Evolutionary conservation across 2,888 invertebrate genomes (phyloP).

Genomic region (Nephrotoma guestfalica): DNA sequence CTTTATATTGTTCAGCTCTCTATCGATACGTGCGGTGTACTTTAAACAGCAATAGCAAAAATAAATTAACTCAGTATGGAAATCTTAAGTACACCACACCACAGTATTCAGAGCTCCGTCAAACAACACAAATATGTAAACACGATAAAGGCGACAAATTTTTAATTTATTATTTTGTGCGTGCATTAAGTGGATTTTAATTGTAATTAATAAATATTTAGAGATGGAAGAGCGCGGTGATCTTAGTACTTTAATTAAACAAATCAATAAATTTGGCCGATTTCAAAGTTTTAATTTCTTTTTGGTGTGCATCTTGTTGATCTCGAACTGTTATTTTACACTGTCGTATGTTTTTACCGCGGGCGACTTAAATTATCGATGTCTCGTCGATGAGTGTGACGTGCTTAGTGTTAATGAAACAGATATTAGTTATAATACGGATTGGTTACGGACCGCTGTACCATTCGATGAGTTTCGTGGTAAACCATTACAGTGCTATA

Average conservation of each 20-base stretch:
- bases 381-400: slow-evolving; percentile 31
- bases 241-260: neutral
- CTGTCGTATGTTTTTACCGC: slow-evolving; percentile 20
- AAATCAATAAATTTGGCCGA: neutral
- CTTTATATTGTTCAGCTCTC: neutral
- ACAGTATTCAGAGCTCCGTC: neutral
- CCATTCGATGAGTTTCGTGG: slow-evolving; percentile 25
- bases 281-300: neutral
- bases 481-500: neutral
- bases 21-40: neutral
- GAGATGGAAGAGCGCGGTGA: neutral
- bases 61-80: neutral
- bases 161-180: neutral
- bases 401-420: slow-evolving; percentile 12
- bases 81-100: neutral
- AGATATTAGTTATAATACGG: slow-evolving; percentile 19
- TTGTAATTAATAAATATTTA: neutral
- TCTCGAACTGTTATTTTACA: neutral
- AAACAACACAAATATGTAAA: neutral
- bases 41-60: neutral
- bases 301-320: neutral
- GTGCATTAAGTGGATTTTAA: neutral
- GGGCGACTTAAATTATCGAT: slow-evolving; percentile 22
- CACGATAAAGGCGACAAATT: neutral
- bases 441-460: slow-evolving; percentile 36